Evolutionary conservation across 2,797 vertebrate genomes (phyloP).

Genomic region (Apogon talboti): DNA sequence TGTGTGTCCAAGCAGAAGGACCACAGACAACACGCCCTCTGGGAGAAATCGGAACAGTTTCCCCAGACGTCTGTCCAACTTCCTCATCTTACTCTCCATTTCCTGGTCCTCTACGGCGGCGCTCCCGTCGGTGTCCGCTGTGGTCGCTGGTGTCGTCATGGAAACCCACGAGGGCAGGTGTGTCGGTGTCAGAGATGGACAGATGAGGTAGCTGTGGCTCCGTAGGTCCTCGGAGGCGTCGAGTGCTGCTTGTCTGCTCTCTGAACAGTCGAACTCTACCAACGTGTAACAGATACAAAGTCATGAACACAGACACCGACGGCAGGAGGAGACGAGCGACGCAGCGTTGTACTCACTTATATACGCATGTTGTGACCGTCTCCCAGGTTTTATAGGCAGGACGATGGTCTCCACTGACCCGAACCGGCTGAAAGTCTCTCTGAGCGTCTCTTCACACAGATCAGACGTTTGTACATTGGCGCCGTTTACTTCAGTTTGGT

Average conservation of each 20-base stretch:
- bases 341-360: constrained; percentile 83
- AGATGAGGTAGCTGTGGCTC: constrained; percentile 69
- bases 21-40: constrained; percentile 83
- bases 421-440: constrained; percentile 76
- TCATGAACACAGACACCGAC: neutral
- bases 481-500: constrained; percentile 1
- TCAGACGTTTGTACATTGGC: constrained; percentile 31
- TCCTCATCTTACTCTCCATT: constrained; percentile 76
- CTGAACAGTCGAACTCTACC: constrained; percentile 76
- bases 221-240: constrained; percentile 65
- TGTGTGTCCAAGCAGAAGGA: constrained; percentile 84
- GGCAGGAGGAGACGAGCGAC: accelerated
- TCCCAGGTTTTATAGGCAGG: constrained; percentile 75
- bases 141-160: neutral
- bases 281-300: neutral
- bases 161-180: constrained; percentile 70
- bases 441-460: constrained; percentile 76
- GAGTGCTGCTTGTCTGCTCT: constrained; percentile 76
- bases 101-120: constrained; percentile 44
- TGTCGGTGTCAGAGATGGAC: constrained; percentile 80
- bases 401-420: constrained; percentile 79
- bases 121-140: neutral
- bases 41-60: constrained; percentile 86
- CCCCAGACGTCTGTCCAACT: constrained; percentile 81
- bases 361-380: constrained; percentile 77